Percentiles rank a stretch among this genome's conserved stretches.
These are phyloP conservation scores for Liasis olivaceus DNA, from an alignment of 2,797 vertebrate genomes.

Conservation along the genomic window DNA sequence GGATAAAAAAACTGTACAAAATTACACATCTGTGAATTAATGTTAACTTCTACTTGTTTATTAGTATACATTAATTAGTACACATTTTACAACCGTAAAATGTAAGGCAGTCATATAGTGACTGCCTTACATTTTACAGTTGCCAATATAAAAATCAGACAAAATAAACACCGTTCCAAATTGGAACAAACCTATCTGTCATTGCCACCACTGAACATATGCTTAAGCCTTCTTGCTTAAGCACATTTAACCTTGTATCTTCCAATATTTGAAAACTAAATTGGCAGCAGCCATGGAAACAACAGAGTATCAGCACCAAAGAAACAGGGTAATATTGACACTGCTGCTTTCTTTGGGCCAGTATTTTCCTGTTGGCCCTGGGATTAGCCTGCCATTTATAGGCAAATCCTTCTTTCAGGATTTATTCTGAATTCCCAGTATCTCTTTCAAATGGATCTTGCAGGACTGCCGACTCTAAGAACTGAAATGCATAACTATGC, in stretches of 20 bases:
- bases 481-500: background rate
- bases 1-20: background rate
- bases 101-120: background rate
- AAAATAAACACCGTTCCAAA: background rate
- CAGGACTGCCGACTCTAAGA: background rate
- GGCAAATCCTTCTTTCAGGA: background rate
- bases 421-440: background rate
- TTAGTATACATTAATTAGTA: background rate
- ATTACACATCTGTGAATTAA: background rate
- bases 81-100: too few species aligned
- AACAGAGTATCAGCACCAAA: background rate
- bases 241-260: background rate
- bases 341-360: background rate
- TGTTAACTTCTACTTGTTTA: background rate
- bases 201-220: background rate
- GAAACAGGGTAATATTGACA: background rate
- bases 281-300: background rate
- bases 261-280: background rate
- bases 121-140: background rate
- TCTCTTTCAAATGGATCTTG: slow-evolving; percentile 8
- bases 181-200: background rate
- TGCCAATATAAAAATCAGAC: background rate
- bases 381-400: background rate
- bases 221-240: background rate
- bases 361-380: background rate